A percentile compares a stretch with the other conserved stretches of the same genome.
Conservation (phyloP, 2,113 vertebrate genomes). For the Deroptyus accipitrinus region DNA sequence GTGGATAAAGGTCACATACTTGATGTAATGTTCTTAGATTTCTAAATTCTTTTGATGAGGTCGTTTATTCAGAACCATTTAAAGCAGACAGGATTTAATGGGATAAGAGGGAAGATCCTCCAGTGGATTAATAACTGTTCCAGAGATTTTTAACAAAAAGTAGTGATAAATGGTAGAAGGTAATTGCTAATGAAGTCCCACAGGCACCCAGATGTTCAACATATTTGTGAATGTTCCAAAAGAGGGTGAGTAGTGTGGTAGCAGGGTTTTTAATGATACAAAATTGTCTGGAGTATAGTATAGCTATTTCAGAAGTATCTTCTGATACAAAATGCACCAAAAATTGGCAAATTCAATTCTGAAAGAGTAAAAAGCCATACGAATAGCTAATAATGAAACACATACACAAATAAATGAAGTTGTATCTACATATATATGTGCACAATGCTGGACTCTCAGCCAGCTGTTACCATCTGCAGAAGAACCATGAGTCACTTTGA, state of each 20-base stretch:
- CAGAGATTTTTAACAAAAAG: constrained; percentile 36
- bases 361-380: neutral
- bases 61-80: constrained; percentile 48
- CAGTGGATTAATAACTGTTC: constrained; percentile 30
- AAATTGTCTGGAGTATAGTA: neutral
- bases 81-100: constrained; percentile 43
- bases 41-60: constrained; percentile 60
- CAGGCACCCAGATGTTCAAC: constrained; percentile 47
- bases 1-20: constrained; percentile 42
- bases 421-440: neutral
- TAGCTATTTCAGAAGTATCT: neutral
- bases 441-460: neutral
- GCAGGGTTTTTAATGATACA: neutral
- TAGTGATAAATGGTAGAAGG: constrained; percentile 30
- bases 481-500: neutral
- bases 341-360: neutral
- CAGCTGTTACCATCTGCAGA: neutral
- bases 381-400: neutral
- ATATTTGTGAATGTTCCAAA: constrained; percentile 18
- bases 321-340: neutral
- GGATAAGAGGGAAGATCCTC: constrained; percentile 47
- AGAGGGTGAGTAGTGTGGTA: neutral
- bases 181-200: constrained; percentile 35
- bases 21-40: constrained; percentile 47
- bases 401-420: neutral